Evolutionary conservation across 53 echinoderm and acorn worm species (phyloP).

Genomic region (Henricia sp.): DNA sequence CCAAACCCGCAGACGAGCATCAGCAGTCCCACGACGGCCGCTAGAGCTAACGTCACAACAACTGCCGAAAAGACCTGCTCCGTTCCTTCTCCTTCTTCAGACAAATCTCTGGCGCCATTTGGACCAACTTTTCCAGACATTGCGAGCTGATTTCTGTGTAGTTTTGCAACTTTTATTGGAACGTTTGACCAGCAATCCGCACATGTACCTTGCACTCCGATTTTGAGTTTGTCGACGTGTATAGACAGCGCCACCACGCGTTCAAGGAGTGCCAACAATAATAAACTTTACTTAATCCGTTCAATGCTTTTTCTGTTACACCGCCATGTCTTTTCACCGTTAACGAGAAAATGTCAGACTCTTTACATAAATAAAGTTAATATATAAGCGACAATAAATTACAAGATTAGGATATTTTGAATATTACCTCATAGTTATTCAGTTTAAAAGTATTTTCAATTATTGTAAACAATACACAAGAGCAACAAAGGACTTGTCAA

Average conservation of each 20-base stretch:
- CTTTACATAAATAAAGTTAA: not conserved
- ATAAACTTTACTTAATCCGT: not conserved
- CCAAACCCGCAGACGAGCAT: constrained; percentile 85
- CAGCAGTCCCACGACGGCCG: constrained; percentile 76
- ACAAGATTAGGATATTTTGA: not conserved
- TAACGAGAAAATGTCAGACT: not conserved
- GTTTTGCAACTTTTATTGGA: too few species aligned
- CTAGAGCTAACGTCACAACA: constrained; percentile 79
- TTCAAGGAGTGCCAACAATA: not conserved
- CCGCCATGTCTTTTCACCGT: not conserved
- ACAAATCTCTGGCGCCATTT: constrained; percentile 24
- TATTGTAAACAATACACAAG: not conserved
- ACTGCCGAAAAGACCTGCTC: constrained; percentile 65
- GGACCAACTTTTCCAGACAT: not conserved
- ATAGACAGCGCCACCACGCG: constrained; percentile 38
- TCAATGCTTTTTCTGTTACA: not conserved
- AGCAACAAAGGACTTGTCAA: not conserved
- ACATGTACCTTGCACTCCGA: not conserved
- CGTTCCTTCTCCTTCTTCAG: not conserved
- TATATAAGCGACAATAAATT: not conserved
- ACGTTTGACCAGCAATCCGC: not conserved
- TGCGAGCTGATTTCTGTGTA: not conserved
- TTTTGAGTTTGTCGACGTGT: constrained; percentile 7
- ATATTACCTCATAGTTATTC: not conserved
- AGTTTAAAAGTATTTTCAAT: not conserved